Base-by-base conservation (phyloP, 2,888 invertebrate genomes). In the Strigamia transsilvanica region DNA sequence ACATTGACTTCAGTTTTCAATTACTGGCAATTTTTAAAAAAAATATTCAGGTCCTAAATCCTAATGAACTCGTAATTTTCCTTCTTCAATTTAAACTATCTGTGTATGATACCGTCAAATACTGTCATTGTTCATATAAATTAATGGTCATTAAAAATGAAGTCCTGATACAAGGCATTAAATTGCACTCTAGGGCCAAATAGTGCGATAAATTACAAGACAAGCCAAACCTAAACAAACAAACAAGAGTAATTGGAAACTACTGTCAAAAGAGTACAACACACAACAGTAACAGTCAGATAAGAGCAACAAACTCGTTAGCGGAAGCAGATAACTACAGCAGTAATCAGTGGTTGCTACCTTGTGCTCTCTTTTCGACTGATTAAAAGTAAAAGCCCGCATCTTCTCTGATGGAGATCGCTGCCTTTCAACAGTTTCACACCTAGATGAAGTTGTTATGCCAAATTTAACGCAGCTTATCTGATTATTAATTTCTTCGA, bases 221-320 rank as follows among this genome's bases (percentile, higher is more conserved):
- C 18, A 56, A 56, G 18, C n/a, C 18, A 6, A 56, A 18, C n/a
- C 18, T 1, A 9, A 56, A 1, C 56, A 18, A 56, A 56, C 56
- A 56, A 56, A 56, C 56, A 9, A n/a, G 21, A 18, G 32, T 73
- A 73, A 73, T 73, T 73, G 32, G 73, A 73, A 73, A 73, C 73
- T 15, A n/a, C 3, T 32, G 73, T 73, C 73, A 32, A 73, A 73
- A 73, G 73, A 32, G 73, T 27, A 13, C 10, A 27, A 27, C 9
- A 27, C 27, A 56, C 73, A 66, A 73, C 56, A 56, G 6, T 18
- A 56, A 56, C 56, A 56, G 18, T 73, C 5, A 27, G 73, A 73
- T 73, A 73, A 56, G 56, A 56, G 18, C 18, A 56, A 73, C 73
- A 27, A 12, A 23, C 27, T 32, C 73, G 23, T 73, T 73, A 13